Base-by-base conservation (phyloP, 92 coral and sea anemone species). In the Pocillopora grandis region DNA sequence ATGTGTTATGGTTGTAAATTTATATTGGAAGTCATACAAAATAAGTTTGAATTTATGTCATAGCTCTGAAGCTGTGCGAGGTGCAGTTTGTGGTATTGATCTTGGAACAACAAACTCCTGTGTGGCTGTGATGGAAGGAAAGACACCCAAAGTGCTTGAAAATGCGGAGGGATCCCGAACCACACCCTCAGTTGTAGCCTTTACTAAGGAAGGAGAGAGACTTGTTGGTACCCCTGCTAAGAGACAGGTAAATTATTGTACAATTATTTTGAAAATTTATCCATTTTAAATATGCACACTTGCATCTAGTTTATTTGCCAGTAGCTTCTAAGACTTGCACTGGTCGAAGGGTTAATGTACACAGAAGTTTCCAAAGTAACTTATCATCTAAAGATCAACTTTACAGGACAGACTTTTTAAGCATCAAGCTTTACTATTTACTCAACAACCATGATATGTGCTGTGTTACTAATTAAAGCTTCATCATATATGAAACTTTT, bases 221-320 rank as follows among this genome's bases (percentile, higher is more conserved):
- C 90, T 95, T 14, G 98, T 93, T 66, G 98, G 98, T n/a, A 94
- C 98, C 9, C 98, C 98, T 49, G 98, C 98, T 17, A 95, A 93
- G 85, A 80, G 98, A 76, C 98, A 95, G 95, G 95, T 91, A 60
- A 33, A 27, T 5, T 52, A 9, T 75, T 48, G 14, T 36, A 10
- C 49, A 42, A 0, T 77, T 36, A 52, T 0, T 71, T 15, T 20
- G 19, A 80, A 15, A 5, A 49, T 27, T 78, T 60, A 37, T 78
- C 14, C 14, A 7, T 16, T 12, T 59, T 16, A 7, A 16, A 59
- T 12, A 2, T 59, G 3, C 62, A 1, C 14, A 12, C 62, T 16
- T 12, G 18, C 62, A 12, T 59, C 16, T 59, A 59, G 62, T 4
- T 62, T 10, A 21, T 2, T 9, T 36, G 36, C 73, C 12, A 16